Percentiles rank a stretch among this genome's conserved stretches.
phyloP scores from a whole-genome alignment of 2,797 vertebrate genomes.

The Furcifer pardalis region DNA sequence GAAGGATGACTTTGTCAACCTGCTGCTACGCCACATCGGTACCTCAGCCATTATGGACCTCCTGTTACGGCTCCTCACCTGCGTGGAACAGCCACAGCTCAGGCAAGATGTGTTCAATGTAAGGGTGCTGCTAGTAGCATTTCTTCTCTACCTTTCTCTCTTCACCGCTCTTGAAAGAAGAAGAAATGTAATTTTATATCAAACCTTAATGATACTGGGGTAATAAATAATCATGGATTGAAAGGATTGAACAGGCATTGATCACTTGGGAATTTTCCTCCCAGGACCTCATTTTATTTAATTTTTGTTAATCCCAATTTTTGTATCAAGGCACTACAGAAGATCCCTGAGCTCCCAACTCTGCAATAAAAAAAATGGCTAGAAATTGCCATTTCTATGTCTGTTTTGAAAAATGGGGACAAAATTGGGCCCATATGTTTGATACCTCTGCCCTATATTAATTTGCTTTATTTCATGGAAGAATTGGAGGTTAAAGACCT shows the following conservation, averaged over 20 bases:
- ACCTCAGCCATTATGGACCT: constrained; percentile 79
- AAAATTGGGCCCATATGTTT: too few species aligned
- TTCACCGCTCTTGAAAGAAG: background rate
- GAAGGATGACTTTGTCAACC: constrained; percentile 74
- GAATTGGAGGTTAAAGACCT: background rate
- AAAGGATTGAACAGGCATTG: background rate
- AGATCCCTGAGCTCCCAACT: too few species aligned
- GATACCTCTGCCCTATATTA: too few species aligned
- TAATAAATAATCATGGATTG: background rate
- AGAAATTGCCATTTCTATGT: too few species aligned
- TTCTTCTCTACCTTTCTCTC: background rate
- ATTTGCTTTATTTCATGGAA: background rate
- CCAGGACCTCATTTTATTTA: too few species aligned
- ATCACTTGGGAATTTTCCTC: too few species aligned
- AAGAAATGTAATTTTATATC: background rate
- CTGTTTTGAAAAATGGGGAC: too few species aligned
- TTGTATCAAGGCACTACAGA: too few species aligned
- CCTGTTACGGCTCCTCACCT: constrained; percentile 75
- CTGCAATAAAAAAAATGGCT: too few species aligned
- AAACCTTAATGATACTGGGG: background rate
- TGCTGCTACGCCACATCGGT: constrained; percentile 74
- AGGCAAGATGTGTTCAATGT: constrained; percentile 75
- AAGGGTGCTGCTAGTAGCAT: constrained; percentile 31
- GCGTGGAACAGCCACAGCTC: constrained; percentile 74
- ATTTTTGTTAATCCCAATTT: too few species aligned